These are phyloP conservation scores for Epizoanthus fatuus DNA, from an alignment of 92 coral and sea anemone species.

Conservation along the genomic window DNA sequence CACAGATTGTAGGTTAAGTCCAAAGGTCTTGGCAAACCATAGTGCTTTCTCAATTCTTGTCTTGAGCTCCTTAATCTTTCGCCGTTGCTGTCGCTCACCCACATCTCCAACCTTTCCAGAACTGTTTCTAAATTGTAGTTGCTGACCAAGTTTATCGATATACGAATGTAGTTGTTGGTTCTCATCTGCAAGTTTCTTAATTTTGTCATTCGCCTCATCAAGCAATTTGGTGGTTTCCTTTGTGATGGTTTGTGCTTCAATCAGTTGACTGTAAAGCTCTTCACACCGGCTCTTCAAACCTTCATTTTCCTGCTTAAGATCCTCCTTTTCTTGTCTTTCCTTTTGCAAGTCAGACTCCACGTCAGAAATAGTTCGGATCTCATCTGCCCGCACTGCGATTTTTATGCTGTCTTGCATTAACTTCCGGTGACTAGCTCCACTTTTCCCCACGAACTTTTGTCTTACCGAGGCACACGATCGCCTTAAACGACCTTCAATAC, in stretches of 20 bases:
- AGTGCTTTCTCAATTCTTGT: conserved; percentile 41
- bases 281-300: conserved; percentile 20
- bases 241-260: not conserved
- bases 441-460: conserved; percentile 1
- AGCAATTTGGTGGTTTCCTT: conserved; percentile 3
- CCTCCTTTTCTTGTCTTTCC: conserved; percentile 2
- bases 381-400: conserved; percentile 20
- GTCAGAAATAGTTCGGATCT: conserved; percentile 22
- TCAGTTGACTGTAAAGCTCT: conserved; percentile 15
- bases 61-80: conserved; percentile 27
- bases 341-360: conserved; percentile 14
- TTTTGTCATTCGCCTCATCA: conserved; percentile 17
- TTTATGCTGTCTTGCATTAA: conserved; percentile 5
- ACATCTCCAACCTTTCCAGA: conserved; percentile 25
- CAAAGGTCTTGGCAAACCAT: conserved; percentile 62
- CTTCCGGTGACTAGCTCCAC: conserved; percentile 8
- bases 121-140: not conserved
- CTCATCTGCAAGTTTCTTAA: conserved; percentile 36
- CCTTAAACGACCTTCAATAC: conserved; percentile 13
- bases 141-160: not conserved
- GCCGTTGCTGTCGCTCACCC: conserved; percentile 4
- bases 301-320: conserved; percentile 29
- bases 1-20: conserved; percentile 32
- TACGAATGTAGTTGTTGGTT: conserved; percentile 38
- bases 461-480: not conserved